These are phyloP conservation scores for Melanotaenia parkinsoni DNA, from an alignment of 2,797 vertebrate species.

Conservation along the genomic window DNA sequence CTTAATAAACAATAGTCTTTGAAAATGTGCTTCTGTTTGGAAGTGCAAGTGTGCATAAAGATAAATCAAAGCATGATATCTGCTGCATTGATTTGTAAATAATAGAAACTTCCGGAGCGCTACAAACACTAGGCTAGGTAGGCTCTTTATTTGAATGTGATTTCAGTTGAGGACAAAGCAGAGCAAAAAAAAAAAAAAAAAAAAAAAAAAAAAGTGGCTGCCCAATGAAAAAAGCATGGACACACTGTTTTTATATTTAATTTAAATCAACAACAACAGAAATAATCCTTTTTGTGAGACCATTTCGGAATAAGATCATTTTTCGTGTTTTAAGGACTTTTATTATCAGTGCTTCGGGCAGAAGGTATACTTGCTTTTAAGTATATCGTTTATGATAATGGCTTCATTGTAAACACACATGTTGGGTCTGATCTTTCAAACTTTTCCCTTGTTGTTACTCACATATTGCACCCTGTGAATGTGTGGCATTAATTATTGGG, in stretches of 20 bases:
- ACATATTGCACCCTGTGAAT: background rate
- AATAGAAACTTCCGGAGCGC: background rate
- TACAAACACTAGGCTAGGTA: background rate
- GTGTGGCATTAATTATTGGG: background rate
- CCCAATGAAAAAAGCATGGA: no score
- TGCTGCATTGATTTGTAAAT: background rate
- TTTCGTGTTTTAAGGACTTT: background rate
- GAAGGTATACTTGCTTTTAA: background rate
- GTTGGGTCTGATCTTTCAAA: background rate
- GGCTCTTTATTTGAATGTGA: no score
- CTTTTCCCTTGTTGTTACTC: background rate
- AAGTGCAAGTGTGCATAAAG: background rate
- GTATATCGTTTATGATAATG: no score
- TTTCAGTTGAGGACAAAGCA: background rate
- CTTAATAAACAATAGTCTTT: conserved; percentile 25
- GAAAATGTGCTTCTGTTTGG: conserved; percentile 22
- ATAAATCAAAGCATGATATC: conserved; percentile 2
- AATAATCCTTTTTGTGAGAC: background rate
- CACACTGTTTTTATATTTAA: background rate
- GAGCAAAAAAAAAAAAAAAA: no score
- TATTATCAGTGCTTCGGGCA: background rate
- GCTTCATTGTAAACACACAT: background rate
- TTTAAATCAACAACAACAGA: background rate
- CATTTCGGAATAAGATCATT: background rate
- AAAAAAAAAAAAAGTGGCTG: no score